Base-by-base conservation (phyloP, 2,113 vertebrate species). In the Leucoraja erinaceus region DNA sequence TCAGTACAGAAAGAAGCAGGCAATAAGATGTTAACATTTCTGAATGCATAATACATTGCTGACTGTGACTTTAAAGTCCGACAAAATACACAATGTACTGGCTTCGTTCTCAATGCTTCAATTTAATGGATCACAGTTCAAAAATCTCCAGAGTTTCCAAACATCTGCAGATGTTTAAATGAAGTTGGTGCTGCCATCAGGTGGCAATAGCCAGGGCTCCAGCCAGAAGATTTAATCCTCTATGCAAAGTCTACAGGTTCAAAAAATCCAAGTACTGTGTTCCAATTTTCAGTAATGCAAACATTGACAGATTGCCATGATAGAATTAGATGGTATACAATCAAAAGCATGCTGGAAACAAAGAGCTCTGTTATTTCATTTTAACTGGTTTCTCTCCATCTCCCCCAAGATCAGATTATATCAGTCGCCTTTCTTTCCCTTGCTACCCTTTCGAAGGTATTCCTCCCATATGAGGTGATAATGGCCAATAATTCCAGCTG, bases 181-280 rank as follows among this genome's bases (percentile, higher is more conserved):
- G 20, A 22, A 11, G 68, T 91, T 14, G 8, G 18, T 91, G 66
- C 90, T 91, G 90, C 90, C 90, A 91, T 91, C 90, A 72, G 47
- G 68, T 91, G 90, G 66, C 68, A 54, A 54, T 72, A 72, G 20
- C 54, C 31, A 91, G 63, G 10, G 68, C 18, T 54, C 31, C 63
- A 22, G 59, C 12, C 28, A 66, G n/a, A 63, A 86, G 56, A 88
- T 31, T 33, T 33, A 25, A 70, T 91, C 18, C 33, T 31, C n/a
- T 6, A 5, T 33, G 9, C 61, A 70, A 90, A 70, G 16, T 4
- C n/a, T 90, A 1, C 22, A 59, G 1, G 66, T 90, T 90, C 5
- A 8, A 33, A 68, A 68, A 47, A 31, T 28, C 5, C 16, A 68
- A 22, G 16, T 59, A 56, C 47, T 84, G 56, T 38, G 33, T 20